phyloP scores from a whole-genome alignment of 2,797 vertebrate genomes.

The Halcyon badia region DNA sequence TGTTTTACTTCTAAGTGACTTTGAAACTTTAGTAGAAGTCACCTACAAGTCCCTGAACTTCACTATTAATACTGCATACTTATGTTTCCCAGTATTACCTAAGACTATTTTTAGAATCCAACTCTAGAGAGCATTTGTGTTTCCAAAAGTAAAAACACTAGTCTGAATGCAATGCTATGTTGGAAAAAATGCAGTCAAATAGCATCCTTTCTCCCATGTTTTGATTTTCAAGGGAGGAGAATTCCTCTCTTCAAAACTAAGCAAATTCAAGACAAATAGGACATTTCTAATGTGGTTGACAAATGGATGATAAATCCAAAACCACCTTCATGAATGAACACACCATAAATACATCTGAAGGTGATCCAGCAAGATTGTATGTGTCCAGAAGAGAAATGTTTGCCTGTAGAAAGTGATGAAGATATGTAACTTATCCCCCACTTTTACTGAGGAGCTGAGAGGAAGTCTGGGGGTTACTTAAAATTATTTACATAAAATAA shows the following conservation, averaged over 20 bases:
- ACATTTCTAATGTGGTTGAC: neutral
- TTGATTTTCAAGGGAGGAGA: neutral
- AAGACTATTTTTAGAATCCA: neutral
- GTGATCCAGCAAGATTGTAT: neutral
- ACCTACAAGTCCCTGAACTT: neutral
- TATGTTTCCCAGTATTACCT: neutral
- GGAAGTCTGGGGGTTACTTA: neutral
- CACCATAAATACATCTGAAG: neutral
- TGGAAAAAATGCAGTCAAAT: neutral
- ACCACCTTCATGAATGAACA: neutral
- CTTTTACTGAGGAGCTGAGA: neutral
- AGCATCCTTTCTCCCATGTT: neutral
- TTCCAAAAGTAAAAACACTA: neutral
- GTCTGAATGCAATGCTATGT: neutral
- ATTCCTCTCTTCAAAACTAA: neutral
- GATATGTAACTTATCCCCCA: accelerated
- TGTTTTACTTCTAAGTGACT: neutral
- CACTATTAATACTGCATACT: neutral
- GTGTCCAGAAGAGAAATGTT: neutral
- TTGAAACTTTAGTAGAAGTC: neutral
- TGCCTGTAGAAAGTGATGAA: neutral
- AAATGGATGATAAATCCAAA: neutral
- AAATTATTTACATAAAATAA: neutral
- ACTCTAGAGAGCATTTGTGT: neutral
- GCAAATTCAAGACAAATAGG: neutral